A percentile compares a stretch with the other conserved stretches of the same genome.
Evolutionary conservation across 2,113 vertebrate genomes (phyloP).

Genomic region (Leuciscus idus): DNA sequence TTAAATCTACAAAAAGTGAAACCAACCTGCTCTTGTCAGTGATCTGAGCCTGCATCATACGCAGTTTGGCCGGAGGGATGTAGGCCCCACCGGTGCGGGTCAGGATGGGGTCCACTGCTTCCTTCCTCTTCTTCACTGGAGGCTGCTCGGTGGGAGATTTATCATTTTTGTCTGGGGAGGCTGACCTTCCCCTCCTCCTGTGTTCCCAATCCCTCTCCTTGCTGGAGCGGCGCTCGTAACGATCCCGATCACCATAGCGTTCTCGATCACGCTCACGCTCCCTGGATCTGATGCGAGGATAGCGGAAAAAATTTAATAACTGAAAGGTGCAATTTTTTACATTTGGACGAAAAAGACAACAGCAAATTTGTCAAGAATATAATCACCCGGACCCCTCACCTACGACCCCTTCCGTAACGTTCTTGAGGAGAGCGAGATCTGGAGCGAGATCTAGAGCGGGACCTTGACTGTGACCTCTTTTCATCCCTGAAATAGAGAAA

Average conservation of each 20-base stretch:
- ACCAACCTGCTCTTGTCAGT: constrained; percentile 94
- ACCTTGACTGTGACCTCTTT: constrained; percentile 56
- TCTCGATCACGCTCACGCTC: constrained; percentile 62
- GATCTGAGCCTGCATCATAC: constrained; percentile 98
- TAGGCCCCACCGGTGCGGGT: constrained; percentile 96
- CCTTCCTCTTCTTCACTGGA: constrained; percentile 90
- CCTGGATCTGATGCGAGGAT: constrained; percentile 25
- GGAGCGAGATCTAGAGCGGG: constrained; percentile 53
- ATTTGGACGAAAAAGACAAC: background rate
- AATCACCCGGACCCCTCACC: constrained; percentile 33
- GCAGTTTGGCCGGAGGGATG: constrained; percentile 94
- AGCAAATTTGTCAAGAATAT: background rate
- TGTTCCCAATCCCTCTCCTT: constrained; percentile 54
- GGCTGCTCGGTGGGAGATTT: constrained; percentile 73
- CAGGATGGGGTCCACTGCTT: constrained; percentile 92
- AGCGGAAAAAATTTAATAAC: background rate
- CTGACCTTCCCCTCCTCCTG: constrained; percentile 76
- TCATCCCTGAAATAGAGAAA: constrained; percentile 41
- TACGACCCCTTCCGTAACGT: constrained; percentile 25
- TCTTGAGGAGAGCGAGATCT: constrained; percentile 56
- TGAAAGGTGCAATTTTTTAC: background rate
- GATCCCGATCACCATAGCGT: constrained; percentile 58
- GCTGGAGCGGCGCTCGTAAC: constrained; percentile 59
- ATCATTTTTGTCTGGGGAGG: constrained; percentile 74
- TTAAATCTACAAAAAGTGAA: background rate